Evolutionary conservation across 1,140 invertebrate species (phyloP), one percentile per base, ranked within the genome.

Genomic region (Apis dorsata): DNA sequence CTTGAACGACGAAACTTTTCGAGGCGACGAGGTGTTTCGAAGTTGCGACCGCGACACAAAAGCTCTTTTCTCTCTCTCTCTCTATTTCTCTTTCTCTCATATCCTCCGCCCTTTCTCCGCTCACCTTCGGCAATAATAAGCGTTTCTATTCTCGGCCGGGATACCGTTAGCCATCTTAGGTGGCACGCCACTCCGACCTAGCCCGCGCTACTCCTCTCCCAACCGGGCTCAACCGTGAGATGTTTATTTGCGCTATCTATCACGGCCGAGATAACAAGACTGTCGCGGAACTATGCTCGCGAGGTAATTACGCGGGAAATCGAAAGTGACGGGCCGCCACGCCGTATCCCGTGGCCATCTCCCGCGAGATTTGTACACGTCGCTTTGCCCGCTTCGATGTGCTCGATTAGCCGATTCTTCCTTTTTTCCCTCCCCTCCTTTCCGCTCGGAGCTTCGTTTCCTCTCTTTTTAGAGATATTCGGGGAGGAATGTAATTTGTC

Each of bases 171-270:
- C 79, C 86, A 85, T 79, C 83, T 85, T 81, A 81, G 74, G 82
- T 81, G 34, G 79, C 68, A 55, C 60, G 75, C 71, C 60, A 62
- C 34, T 44, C 34, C 34, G 34, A 44, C 34, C 34, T 44, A 7
- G 34, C 34, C 3, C 34, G 34, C 34, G 57, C 78, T 53, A 70
- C 75, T 89, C 44, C 79, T 89, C 79, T 87, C 34, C 5, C 34
- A 7, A 7, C 34, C 5, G 34, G 77, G 76, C 84, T 86, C 70
- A 62, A 57, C 80, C 74, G 78, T 81, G 80, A 84, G 72, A 89
- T 89, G 85, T 90, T 90, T 90, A 90, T 89, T 90, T 88, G 85
- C 83, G 83, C 86, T 85, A 85, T 89, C 82, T 83, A 87, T 89
- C 89, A 90, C 85, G 78, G 60, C 72, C 70, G 65, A 88, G 88